phyloP scores from a whole-genome alignment of 2,113 vertebrate genomes.

The Grallaria varia region DNA sequence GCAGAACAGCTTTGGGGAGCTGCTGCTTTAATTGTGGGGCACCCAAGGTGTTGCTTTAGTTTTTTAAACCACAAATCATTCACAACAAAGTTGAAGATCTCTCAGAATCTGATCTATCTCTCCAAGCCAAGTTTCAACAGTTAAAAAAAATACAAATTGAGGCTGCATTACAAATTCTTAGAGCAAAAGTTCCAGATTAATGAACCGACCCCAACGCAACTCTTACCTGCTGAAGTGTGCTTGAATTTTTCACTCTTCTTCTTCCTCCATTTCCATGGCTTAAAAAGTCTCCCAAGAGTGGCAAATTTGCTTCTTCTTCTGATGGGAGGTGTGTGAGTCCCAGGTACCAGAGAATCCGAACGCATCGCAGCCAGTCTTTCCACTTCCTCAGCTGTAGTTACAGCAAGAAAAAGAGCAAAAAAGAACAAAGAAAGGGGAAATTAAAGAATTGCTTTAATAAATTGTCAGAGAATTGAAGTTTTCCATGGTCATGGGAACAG shows the following conservation, averaged over 20 bases:
- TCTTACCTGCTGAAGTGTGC: slow-evolving; percentile 93
- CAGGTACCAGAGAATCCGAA: slow-evolving; percentile 89
- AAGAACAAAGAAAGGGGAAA: background rate
- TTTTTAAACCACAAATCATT: background rate
- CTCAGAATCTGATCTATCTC: background rate
- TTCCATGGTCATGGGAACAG: slow-evolving; percentile 45
- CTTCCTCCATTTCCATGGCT: slow-evolving; percentile 99
- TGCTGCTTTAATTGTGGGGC: background rate
- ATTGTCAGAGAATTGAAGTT: background rate
- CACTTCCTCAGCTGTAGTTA: slow-evolving; percentile 89
- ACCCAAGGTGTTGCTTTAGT: background rate
- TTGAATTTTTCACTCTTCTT: slow-evolving; percentile 99
- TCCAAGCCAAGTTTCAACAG: background rate
- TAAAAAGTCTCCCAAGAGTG: slow-evolving; percentile 92
- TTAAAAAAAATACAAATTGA: background rate
- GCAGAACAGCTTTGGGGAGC: background rate
- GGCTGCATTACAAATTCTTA: background rate
- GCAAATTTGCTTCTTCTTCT: slow-evolving; percentile 94
- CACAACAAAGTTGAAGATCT: background rate
- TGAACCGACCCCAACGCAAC: fast-evolving
- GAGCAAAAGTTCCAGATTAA: background rate
- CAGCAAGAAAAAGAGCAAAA: background rate
- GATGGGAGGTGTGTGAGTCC: slow-evolving; percentile 92
- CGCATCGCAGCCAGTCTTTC: slow-evolving; percentile 96
- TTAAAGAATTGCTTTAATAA: slow-evolving; percentile 34